These are phyloP conservation scores for Echinarachnius parma DNA, from an alignment of 53 echinoderm and acorn worm species.

Conservation along the genomic window DNA sequence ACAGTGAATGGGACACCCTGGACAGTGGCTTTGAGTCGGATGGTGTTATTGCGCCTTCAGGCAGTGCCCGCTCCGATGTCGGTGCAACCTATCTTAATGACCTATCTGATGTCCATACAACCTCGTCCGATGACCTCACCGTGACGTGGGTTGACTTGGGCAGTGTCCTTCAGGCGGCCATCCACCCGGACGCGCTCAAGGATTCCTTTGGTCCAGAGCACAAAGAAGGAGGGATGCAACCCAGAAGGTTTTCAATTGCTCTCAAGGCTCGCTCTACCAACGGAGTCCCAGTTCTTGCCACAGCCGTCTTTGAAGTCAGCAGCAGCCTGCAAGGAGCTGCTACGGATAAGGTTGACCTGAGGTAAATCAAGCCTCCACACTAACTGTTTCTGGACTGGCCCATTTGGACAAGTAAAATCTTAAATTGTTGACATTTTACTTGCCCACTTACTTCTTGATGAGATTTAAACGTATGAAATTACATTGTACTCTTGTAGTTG, in stretches of 20 bases:
- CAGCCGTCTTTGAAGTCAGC: constrained; percentile 13
- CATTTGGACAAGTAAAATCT: too few species aligned
- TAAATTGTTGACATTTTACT: too few species aligned
- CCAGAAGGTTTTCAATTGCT: constrained; percentile 12
- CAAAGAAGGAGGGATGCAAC: constrained; percentile 1
- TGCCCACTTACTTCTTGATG: too few species aligned
- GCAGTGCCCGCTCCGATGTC: too few species aligned
- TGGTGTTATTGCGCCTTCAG: too few species aligned
- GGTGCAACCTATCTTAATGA: too few species aligned
- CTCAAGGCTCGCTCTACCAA: not conserved
- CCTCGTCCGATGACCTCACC: not conserved
- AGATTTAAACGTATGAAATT: too few species aligned
- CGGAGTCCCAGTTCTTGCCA: not conserved
- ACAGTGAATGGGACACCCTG: not conserved
- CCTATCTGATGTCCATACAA: not conserved
- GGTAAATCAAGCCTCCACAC: not conserved
- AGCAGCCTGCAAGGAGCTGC: not conserved
- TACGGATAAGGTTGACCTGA: not conserved
- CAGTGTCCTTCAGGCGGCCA: not conserved
- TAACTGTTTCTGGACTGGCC: too few species aligned
- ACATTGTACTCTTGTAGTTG: too few species aligned
- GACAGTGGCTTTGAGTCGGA: constrained; percentile 35
- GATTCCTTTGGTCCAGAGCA: constrained; percentile 8
- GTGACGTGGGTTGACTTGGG: constrained; percentile 15
- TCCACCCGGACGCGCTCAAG: not conserved